phyloP scores from a whole-genome alignment of 2,797 vertebrate species.

The Gymnothorax javanicus region DNA sequence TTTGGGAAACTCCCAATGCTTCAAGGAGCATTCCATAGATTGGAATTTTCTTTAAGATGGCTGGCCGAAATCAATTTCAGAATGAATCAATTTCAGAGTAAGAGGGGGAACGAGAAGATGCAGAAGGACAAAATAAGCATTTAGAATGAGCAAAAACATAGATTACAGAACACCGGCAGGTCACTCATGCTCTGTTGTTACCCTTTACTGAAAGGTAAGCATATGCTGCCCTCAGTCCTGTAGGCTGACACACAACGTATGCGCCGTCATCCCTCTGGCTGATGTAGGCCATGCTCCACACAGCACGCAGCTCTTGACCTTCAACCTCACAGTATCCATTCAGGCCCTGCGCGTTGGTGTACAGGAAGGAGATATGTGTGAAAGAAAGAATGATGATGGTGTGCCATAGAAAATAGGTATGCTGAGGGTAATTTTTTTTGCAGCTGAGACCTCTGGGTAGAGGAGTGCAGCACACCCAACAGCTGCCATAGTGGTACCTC shows the following conservation, averaged over 20 bases:
- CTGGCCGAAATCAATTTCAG: too few species aligned
- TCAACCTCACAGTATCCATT: constrained; percentile 39
- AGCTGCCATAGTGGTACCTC: background rate
- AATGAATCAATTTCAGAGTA: too few species aligned
- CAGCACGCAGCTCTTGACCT: constrained; percentile 9
- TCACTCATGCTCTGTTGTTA: constrained; percentile 17
- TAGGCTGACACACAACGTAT: constrained; percentile 35
- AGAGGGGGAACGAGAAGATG: too few species aligned
- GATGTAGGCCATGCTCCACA: constrained; percentile 44
- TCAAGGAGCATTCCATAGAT: too few species aligned
- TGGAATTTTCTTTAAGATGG: too few species aligned
- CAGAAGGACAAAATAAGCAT: too few species aligned
- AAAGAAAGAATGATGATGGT: background rate
- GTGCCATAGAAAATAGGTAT: background rate
- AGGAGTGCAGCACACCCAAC: background rate
- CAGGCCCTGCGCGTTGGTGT: constrained; percentile 30
- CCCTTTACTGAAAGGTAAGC: constrained; percentile 49
- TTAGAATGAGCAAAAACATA: background rate
- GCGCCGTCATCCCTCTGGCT: constrained; percentile 37
- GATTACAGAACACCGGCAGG: background rate
- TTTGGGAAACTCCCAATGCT: too few species aligned
- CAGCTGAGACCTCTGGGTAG: background rate
- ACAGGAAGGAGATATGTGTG: background rate
- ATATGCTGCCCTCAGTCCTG: background rate
- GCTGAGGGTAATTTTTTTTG: background rate